Evolutionary conservation across 53 echinoderm and acorn worm genomes (phyloP).

Genomic region (Pentamera pediparva): DNA sequence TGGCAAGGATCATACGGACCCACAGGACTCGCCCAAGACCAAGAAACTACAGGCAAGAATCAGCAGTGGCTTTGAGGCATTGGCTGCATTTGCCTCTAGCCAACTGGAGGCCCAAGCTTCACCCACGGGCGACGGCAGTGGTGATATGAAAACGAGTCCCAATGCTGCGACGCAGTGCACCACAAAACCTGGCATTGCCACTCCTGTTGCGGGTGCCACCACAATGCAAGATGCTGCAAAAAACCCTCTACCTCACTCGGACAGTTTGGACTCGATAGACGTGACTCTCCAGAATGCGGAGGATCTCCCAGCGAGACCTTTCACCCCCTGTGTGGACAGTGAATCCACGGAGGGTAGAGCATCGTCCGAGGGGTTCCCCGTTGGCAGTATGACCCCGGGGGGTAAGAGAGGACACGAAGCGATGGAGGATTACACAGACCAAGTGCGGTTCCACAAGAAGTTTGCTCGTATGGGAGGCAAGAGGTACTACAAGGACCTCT

Average conservation of each 20-base stretch:
- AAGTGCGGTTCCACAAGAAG: constrained; percentile 93
- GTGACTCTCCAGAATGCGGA: constrained; percentile 31
- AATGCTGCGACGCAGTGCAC: constrained; percentile 12
- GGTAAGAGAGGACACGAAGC: constrained; percentile 5
- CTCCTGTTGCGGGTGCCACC: no score
- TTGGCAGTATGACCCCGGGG: not conserved
- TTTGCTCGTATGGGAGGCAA: constrained; percentile 89
- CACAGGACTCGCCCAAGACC: constrained; percentile 81
- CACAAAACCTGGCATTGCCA: not conserved
- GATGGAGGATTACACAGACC: constrained; percentile 27
- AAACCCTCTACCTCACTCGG: constrained; percentile 27
- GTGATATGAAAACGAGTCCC: constrained; percentile 30
- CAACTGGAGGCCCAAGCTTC: constrained; percentile 68
- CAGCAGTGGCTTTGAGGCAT: constrained; percentile 90
- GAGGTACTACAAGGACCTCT: constrained; percentile 58
- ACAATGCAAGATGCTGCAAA: constrained; percentile 28
- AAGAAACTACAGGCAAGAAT: constrained; percentile 95
- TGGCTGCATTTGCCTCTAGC: constrained; percentile 86
- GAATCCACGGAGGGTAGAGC: not conserved
- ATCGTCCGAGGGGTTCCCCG: not conserved
- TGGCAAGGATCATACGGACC: constrained; percentile 15
- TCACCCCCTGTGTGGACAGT: constrained; percentile 64
- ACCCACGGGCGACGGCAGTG: constrained; percentile 42
- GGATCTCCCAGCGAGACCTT: constrained; percentile 61
- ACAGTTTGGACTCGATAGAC: constrained; percentile 13